phyloP scores from a whole-genome alignment of 2,888 invertebrate genomes.

The Dicyrtoma fusca region DNA sequence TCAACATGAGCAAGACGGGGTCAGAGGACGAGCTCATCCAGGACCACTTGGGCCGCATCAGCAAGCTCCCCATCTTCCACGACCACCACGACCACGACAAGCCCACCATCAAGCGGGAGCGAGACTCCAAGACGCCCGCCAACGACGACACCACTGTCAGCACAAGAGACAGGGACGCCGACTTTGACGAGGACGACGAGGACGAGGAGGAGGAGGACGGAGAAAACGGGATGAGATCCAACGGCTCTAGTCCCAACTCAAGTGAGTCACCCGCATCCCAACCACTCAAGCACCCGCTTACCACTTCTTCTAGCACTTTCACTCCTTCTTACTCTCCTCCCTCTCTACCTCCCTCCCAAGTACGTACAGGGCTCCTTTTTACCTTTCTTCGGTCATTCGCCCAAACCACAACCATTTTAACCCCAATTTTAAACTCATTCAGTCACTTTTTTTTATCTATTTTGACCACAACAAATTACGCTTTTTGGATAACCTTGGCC shows the following conservation, averaged over 20 bases:
- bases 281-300: too few species aligned
- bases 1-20: slow-evolving; percentile 46
- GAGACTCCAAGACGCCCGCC: background rate
- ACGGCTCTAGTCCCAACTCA: slow-evolving; percentile 46
- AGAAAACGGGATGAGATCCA: slow-evolving; percentile 58
- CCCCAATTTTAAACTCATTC: too few species aligned
- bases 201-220: slow-evolving; percentile 39
- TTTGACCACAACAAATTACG: too few species aligned
- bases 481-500: too few species aligned
- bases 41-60: slow-evolving; percentile 45
- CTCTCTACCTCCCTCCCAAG: too few species aligned
- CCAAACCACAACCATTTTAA: too few species aligned
- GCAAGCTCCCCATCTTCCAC: slow-evolving; percentile 32
- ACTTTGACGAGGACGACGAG: slow-evolving; percentile 36
- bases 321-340: too few species aligned
- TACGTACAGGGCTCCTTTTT: too few species aligned
- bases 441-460: too few species aligned
- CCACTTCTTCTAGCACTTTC: too few species aligned
- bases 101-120: background rate
- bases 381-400: too few species aligned
- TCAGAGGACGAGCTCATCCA: slow-evolving; percentile 43
- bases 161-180: slow-evolving; percentile 9
- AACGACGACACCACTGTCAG: background rate
- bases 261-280: slow-evolving; percentile 39
- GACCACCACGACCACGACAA: slow-evolving; percentile 29